Base-by-base conservation (phyloP, 2,797 vertebrate genomes). In the Mormyrops attenuatus region DNA sequence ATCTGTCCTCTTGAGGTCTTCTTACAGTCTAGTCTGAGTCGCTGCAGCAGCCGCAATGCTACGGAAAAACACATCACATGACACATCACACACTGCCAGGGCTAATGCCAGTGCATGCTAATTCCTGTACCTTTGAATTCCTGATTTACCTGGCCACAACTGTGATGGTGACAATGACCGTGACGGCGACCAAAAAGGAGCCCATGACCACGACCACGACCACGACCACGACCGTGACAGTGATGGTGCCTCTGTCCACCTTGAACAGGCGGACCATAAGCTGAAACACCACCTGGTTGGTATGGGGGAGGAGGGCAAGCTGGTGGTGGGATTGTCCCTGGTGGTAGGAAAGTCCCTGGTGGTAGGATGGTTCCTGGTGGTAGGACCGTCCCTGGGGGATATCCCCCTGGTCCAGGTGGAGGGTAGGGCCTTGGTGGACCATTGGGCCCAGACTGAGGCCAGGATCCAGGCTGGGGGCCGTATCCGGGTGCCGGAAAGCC, bases 391-490 rank as follows among this genome's bases (percentile, higher is more conserved):
- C 63, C 22, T 88, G 44, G 17, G 22, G 63, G 88, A 22, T 26
- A 50, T 13, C 5, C 84, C 47, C 49, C 50, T 2, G 52, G 85
- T 52, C 22, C 52, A 26, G 7, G 44, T 77, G 44, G 47, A 20
- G 17, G 88, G 22, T 8, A 8, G 38, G 53, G 87, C 17, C 57
- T 2, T 7, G 26, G 87, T 7, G 17, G 13, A 13, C 26, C 30
- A 41, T 50, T 2, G 49, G 82, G 82, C 47, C 20, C 82, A 0
- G 85, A 85, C 22, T 0, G 85, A 22, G 90, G 38, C 88, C 60
- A 88, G 3, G 63, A 92, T n/a, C 91, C 93, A 13, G 88, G 91
- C 0, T 91, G 91, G 30, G 85, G 17, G 30, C 26, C 55, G n/a
- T 44, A n/a, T 22, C 50, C 85, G 1, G 52, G 85, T 30, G 52